phyloP scores from a whole-genome alignment of 2,113 vertebrate species.

The Tricholaema leucomelas region DNA sequence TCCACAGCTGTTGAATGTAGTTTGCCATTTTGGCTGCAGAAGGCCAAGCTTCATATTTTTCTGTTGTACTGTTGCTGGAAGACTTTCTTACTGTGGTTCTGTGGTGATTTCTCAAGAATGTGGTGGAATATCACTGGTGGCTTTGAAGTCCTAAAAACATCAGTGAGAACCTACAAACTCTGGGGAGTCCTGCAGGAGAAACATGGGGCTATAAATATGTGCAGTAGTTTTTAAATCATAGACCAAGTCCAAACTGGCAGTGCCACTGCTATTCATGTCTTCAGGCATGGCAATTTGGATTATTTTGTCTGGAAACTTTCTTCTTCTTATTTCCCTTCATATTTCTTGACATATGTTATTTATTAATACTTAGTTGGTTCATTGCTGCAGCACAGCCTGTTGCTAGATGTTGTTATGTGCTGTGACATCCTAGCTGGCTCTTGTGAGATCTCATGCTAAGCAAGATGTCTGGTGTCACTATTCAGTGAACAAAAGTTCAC shows the following conservation, averaged over 20 bases:
- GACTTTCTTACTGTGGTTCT: neutral
- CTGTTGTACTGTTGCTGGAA: neutral
- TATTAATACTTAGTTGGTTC: neutral
- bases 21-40: neutral
- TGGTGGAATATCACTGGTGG: neutral
- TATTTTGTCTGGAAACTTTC: slow-evolving; percentile 11
- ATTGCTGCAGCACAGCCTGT: neutral
- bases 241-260: neutral
- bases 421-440: neutral
- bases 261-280: neutral
- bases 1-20: neutral
- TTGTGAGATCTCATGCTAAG: neutral
- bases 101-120: neutral
- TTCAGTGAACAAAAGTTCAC: neutral
- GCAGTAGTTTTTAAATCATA: neutral
- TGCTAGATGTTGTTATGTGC: neutral
- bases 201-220: neutral
- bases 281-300: neutral
- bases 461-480: neutral
- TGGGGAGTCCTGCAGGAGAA: neutral
- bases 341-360: neutral
- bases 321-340: neutral
- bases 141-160: neutral
- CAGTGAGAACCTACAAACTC: neutral
- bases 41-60: neutral